Conservation (phyloP, 1,140 invertebrate genomes). For the Carposina sasakii region DNA sequence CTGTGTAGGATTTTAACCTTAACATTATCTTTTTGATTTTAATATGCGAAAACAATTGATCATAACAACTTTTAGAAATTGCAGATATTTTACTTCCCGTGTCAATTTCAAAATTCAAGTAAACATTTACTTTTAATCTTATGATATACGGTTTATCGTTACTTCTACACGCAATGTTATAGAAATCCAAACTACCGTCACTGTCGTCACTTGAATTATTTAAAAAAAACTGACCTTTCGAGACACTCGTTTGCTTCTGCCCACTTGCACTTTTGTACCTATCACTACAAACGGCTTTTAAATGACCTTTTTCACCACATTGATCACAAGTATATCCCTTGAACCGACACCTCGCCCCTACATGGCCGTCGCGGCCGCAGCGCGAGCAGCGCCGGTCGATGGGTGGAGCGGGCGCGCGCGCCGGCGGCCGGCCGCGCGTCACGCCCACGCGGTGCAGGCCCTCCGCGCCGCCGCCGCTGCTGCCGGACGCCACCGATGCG, state of each 20-base stretch:
- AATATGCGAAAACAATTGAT: slow-evolving; percentile 12
- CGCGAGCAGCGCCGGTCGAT: slow-evolving; percentile 7
- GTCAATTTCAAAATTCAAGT: slow-evolving; percentile 14
- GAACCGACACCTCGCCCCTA: slow-evolving; percentile 12
- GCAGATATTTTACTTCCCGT: slow-evolving; percentile 20
- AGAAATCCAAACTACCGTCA: slow-evolving; percentile 7
- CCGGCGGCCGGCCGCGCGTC: too few relatives aligned
- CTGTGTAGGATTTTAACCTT: slow-evolving; percentile 15
- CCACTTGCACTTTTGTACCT: background rate
- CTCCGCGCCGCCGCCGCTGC: slow-evolving; percentile 3
- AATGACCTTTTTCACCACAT: slow-evolving; percentile 17
- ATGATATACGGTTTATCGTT: slow-evolving; percentile 11
- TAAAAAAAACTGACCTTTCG: slow-evolving; percentile 11
- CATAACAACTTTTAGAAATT: slow-evolving; percentile 16
- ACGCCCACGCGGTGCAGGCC: slow-evolving; percentile 15
- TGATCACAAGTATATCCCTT: slow-evolving; percentile 19
- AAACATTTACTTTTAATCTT: slow-evolving; percentile 2
- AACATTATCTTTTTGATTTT: slow-evolving; percentile 3
- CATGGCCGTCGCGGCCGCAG: slow-evolving; percentile 13
- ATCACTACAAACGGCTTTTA: slow-evolving; percentile 8
- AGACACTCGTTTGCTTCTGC: background rate
- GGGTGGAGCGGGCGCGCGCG: background rate
- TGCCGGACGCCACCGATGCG: background rate
- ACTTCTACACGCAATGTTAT: background rate
- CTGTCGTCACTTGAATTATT: slow-evolving; percentile 9